Conservation (phyloP, 1,140 invertebrate genomes). For the Drosophila sulfurigaster region DNA sequence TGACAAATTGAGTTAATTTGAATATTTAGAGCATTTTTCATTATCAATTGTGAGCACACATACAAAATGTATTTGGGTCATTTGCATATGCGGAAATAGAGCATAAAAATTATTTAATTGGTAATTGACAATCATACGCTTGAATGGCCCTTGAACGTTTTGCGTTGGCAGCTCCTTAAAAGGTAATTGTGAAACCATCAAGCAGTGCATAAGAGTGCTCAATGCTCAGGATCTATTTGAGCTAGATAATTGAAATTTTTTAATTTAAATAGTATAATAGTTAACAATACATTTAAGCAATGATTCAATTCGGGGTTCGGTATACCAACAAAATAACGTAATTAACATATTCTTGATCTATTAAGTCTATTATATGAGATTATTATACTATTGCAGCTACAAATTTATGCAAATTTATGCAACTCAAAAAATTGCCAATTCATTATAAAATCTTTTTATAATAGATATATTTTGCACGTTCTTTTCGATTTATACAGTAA, state of each 20-base stretch:
- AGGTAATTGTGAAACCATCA: conserved; percentile 11
- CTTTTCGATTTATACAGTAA: no score
- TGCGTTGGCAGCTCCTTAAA: conserved; percentile 10
- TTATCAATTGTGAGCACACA: not conserved
- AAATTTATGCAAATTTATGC: no score
- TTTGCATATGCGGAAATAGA: conserved; percentile 45
- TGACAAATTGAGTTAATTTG: conserved; percentile 73
- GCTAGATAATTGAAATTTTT: not conserved
- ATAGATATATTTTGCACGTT: no score
- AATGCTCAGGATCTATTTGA: conserved; percentile 4
- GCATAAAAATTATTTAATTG: conserved; percentile 39
- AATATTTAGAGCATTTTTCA: conserved; percentile 54
- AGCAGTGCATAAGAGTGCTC: not conserved
- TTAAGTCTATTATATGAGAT: no score
- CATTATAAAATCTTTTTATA: no score
- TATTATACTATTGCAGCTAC: no score
- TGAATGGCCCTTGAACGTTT: conserved; percentile 30
- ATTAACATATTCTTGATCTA: no score
- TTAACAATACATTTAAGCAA: not conserved
- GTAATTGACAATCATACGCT: conserved; percentile 38
- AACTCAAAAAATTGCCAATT: no score
- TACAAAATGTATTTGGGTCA: conserved; percentile 10
- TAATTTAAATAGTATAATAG: not conserved
- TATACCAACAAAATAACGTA: no score
- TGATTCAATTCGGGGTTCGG: not conserved